phyloP scores from a whole-genome alignment of 1,140 invertebrate genomes.

The Marisa cornuarietis region DNA sequence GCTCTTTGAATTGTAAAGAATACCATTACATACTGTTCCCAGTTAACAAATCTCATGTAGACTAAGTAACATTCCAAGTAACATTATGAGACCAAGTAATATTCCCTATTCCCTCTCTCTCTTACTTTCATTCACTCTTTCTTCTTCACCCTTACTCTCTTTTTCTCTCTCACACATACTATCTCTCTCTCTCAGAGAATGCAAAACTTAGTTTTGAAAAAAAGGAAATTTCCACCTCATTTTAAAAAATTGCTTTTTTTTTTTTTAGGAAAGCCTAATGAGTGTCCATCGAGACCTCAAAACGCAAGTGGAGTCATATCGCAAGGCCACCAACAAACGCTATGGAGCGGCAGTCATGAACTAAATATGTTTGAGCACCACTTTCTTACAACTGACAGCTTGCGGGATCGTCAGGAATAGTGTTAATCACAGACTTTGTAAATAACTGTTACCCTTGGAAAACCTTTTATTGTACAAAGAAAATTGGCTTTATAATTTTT shows the following conservation, averaged over 20 bases:
- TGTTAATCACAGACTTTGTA: no score
- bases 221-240: not conserved
- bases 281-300: constrained; percentile 27
- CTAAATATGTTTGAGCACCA: not conserved
- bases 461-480: no score
- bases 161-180: not conserved
- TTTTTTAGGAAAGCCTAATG: constrained; percentile 35
- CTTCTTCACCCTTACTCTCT: no score
- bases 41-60: not conserved
- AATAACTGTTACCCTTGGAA: no score
- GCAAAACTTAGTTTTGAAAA: not conserved
- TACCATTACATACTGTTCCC: no score
- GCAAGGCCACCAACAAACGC: constrained; percentile 20
- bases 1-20: constrained; percentile 5
- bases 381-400: not conserved
- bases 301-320: constrained; percentile 24
- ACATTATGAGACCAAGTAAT: not conserved
- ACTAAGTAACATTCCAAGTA: no score
- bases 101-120: no score
- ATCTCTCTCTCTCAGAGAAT: not conserved
- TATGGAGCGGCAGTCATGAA: not conserved
- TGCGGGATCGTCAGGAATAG: no score
- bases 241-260: not conserved
- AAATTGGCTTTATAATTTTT: no score
- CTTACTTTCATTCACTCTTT: not conserved